phyloP scores from a whole-genome alignment of 1,140 invertebrate species.

The Campoletis sonorensis region DNA sequence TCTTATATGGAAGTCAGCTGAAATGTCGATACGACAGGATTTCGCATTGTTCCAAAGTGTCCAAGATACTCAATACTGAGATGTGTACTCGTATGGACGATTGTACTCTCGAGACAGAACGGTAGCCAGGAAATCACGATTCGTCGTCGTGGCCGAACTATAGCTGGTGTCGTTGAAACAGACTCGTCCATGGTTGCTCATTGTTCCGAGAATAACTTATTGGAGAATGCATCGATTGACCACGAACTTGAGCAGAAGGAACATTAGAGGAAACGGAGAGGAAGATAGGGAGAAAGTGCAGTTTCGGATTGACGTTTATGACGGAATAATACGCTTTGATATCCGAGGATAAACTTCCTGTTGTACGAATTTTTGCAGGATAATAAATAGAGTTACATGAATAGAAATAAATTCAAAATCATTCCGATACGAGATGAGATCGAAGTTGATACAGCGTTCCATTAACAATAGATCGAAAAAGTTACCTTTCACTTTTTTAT shows the following conservation, averaged over 20 bases:
- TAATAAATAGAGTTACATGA: background rate
- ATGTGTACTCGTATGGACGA: background rate
- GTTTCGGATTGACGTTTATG: background rate
- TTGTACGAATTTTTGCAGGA: background rate
- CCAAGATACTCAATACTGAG: background rate
- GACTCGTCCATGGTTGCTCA: constrained; percentile 29
- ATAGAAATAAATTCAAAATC: background rate
- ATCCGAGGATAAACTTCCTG: background rate
- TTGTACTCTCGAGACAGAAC: constrained; percentile 19
- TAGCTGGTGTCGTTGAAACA: constrained; percentile 44
- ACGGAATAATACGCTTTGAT: constrained; percentile 35
- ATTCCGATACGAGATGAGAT: background rate
- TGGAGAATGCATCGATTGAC: constrained; percentile 20
- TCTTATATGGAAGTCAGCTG: background rate
- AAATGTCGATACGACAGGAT: background rate
- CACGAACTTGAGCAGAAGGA: constrained; percentile 34
- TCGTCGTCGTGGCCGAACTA: constrained; percentile 34
- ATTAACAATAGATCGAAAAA: background rate
- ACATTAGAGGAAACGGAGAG: constrained; percentile 37
- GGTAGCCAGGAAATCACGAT: constrained; percentile 66
- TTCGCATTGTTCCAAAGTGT: constrained; percentile 12
- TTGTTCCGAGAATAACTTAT: constrained; percentile 48
- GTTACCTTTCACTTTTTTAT: background rate
- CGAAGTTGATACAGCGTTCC: background rate
- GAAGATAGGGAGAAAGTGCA: background rate